Conservation (phyloP, 2,797 vertebrate genomes). For the Cirrhinus mrigala region DNA sequence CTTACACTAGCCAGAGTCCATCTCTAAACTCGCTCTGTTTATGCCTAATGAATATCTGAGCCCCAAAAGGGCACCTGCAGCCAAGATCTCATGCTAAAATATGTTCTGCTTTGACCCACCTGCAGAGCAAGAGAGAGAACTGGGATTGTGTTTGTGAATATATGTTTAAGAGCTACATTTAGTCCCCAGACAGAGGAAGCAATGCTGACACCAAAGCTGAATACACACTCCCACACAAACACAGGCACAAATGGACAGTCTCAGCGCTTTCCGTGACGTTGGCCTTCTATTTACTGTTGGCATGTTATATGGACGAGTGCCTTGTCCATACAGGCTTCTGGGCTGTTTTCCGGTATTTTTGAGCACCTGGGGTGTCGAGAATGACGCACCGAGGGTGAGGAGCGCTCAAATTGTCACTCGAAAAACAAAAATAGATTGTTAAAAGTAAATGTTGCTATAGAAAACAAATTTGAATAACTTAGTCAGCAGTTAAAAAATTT, state of each 20-base stretch:
- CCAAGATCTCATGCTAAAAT: conserved; percentile 51
- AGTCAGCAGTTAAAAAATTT: background rate
- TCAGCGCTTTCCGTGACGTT: conserved; percentile 56
- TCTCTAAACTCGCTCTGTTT: conserved; percentile 69
- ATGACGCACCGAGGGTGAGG: conserved; percentile 20
- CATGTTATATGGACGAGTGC: conserved; percentile 49
- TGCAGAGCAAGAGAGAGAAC: conserved; percentile 25
- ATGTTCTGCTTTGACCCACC: conserved; percentile 32
- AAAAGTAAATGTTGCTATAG: background rate
- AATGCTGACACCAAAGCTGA: conserved; percentile 41
- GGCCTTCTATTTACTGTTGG: conserved; percentile 47
- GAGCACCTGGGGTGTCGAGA: conserved; percentile 28
- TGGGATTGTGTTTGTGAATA: conserved; percentile 35
- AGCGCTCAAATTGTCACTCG: conserved; percentile 1
- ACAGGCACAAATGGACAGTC: conserved; percentile 25
- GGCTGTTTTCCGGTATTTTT: conserved; percentile 31
- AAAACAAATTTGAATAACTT: background rate
- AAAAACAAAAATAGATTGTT: conserved; percentile 7
- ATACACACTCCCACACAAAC: conserved; percentile 26
- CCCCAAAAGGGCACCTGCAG: conserved; percentile 50
- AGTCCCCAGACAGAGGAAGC: conserved; percentile 50
- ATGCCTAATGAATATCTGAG: conserved; percentile 73
- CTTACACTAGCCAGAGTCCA: conserved; percentile 67
- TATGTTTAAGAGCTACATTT: conserved; percentile 57
- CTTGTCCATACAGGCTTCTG: conserved; percentile 16